Percentiles rank a stretch among this genome's conserved stretches.
phyloP scores from a whole-genome alignment of 2,113 vertebrate genomes.

The Bostrychus sinensis region DNA sequence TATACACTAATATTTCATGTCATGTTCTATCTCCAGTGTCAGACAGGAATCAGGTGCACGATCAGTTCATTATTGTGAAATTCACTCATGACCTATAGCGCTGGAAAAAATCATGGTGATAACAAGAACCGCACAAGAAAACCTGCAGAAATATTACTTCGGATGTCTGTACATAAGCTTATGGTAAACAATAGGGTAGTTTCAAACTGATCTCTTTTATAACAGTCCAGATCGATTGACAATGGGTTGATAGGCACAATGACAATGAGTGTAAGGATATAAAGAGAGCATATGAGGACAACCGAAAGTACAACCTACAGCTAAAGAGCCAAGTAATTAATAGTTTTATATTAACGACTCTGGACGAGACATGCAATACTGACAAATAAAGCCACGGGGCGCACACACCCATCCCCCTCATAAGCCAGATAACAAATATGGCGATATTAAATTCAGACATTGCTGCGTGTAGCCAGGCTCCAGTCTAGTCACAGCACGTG shows the following conservation, averaged over 20 bases:
- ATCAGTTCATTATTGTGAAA: conserved; percentile 15
- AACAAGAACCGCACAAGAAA: conserved; percentile 24
- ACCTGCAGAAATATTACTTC: conserved; percentile 20
- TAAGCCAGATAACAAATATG: conserved; percentile 56
- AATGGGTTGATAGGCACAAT: conserved; percentile 36
- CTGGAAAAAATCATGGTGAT: conserved; percentile 21
- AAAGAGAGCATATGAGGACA: conserved; percentile 63
- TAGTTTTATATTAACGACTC: conserved; percentile 32
- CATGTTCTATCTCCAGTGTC: not conserved
- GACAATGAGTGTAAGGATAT: no score
- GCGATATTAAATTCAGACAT: conserved; percentile 53
- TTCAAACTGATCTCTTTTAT: conserved; percentile 35
- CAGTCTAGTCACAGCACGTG: conserved; percentile 51
- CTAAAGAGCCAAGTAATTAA: conserved; percentile 35
- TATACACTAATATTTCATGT: not conserved
- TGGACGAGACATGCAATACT: conserved; percentile 44
- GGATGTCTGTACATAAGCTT: conserved; percentile 29
- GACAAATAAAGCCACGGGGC: conserved; percentile 40
- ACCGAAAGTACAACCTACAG: conserved; percentile 35
- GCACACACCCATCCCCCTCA: conserved; percentile 31
- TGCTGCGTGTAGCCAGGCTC: conserved; percentile 44
- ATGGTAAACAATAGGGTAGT: conserved; percentile 19
- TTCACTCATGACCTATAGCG: conserved; percentile 24
- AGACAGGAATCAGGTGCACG: conserved; percentile 9
- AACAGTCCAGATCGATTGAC: conserved; percentile 29